phyloP scores from a whole-genome alignment of 2,797 vertebrate genomes.

The Gymnopithys bicolor region DNA sequence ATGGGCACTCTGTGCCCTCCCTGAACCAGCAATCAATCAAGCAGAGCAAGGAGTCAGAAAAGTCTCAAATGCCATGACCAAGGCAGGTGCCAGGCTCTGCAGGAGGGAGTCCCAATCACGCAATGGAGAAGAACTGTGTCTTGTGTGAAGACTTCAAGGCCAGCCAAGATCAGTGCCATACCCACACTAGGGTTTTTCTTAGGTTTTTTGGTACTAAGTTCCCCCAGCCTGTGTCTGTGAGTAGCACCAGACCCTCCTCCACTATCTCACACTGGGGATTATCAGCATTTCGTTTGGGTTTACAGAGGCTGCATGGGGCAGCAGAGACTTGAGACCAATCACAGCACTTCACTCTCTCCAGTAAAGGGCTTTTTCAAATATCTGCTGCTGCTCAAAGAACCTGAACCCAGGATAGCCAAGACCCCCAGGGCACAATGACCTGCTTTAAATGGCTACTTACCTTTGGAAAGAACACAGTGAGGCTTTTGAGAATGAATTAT shows the following conservation, averaged over 20 bases:
- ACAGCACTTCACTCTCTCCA: background rate
- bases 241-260: background rate
- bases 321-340: background rate
- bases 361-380: background rate
- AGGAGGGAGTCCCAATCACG: background rate
- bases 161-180: background rate
- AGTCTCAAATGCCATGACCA: background rate
- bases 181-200: background rate
- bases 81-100: background rate
- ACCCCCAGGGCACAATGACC: background rate
- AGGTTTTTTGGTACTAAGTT: background rate
- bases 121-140: background rate
- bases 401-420: background rate
- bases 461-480: background rate
- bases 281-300: background rate
- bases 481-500: background rate
- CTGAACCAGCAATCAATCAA: background rate
- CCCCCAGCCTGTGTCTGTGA: background rate
- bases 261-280: background rate
- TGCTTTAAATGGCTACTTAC: background rate
- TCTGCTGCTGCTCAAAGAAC: background rate
- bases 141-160: background rate
- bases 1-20: rapidly evolving
- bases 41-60: background rate
- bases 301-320: background rate